phyloP scores from a whole-genome alignment of 1,140 invertebrate genomes.

The Mercenaria mercenaria region DNA sequence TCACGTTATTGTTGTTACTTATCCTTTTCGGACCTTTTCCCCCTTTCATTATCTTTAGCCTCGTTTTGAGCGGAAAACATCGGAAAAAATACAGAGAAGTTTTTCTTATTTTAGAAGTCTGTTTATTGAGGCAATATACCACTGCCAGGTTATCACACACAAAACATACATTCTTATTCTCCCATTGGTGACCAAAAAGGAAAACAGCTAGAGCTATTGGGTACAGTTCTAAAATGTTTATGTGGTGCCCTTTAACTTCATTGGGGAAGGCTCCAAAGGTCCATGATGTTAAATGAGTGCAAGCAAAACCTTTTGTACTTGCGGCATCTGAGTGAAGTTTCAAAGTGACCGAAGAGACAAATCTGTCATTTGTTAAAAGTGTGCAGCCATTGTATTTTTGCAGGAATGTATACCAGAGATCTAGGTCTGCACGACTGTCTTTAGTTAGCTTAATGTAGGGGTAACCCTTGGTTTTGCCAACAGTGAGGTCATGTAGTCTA shows the following conservation, averaged over 20 bases:
- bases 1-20: no score
- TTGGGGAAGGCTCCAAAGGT: not conserved
- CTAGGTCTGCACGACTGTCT: constrained; percentile 25
- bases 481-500: constrained; percentile 48
- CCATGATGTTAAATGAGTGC: not conserved
- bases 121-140: constrained; percentile 65
- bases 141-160: constrained; percentile 61
- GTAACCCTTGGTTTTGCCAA: constrained; percentile 28
- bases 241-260: not conserved
- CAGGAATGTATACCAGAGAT: constrained; percentile 30
- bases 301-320: not conserved
- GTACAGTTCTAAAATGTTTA: constrained; percentile 44
- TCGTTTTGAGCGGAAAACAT: no score
- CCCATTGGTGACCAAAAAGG: constrained; percentile 19
- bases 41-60: no score
- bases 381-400: constrained; percentile 53
- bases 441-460: constrained; percentile 43
- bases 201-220: constrained; percentile 52
- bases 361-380: constrained; percentile 26
- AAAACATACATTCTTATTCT: constrained; percentile 43
- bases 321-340: constrained; percentile 40
- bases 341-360: not conserved
- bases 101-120: constrained; percentile 51
- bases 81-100: no score
- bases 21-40: no score